A percentile compares a stretch with the other conserved stretches of the same genome.
These are phyloP conservation scores for Lepidonotus clava DNA, from an alignment of 2,888 invertebrate species.

Conservation along the genomic window DNA sequence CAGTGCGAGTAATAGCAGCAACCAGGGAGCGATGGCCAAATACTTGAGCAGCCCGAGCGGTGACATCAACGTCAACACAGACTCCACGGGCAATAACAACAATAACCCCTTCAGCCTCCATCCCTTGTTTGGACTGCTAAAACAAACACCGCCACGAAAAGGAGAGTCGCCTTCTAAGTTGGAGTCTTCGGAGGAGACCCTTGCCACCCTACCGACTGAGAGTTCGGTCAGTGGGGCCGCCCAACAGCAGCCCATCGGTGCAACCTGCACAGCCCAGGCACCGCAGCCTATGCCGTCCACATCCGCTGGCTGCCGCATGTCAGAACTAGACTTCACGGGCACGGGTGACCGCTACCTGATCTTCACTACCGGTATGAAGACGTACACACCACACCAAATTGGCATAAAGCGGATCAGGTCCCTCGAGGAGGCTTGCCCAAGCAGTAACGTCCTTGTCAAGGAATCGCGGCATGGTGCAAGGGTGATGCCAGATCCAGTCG, in stretches of 20 bases:
- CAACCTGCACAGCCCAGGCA: background rate
- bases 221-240: no score
- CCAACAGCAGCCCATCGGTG: background rate
- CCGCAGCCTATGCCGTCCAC: background rate
- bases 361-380: slow-evolving; percentile 90
- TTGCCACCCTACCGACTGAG: no score
- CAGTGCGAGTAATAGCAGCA: background rate
- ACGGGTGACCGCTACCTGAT: slow-evolving; percentile 85
- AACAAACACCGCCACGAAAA: no score
- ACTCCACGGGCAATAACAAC: slow-evolving; percentile 40
- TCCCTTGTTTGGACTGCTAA: background rate
- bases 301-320: background rate
- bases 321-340: slow-evolving; percentile 15
- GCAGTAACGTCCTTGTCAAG: slow-evolving; percentile 60
- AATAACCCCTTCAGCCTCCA: slow-evolving; percentile 12
- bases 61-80: slow-evolving; percentile 37
- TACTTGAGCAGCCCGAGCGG: background rate
- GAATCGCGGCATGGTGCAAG: background rate
- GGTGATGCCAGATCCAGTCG: background rate
- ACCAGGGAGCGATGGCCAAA: background rate
- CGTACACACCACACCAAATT: slow-evolving; percentile 92
- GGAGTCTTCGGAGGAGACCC: no score
- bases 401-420: slow-evolving; percentile 86
- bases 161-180: no score
- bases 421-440: slow-evolving; percentile 79